These are phyloP conservation scores for Scyliorhinus canicula DNA, from an alignment of 2,797 vertebrate genomes.

Conservation along the genomic window DNA sequence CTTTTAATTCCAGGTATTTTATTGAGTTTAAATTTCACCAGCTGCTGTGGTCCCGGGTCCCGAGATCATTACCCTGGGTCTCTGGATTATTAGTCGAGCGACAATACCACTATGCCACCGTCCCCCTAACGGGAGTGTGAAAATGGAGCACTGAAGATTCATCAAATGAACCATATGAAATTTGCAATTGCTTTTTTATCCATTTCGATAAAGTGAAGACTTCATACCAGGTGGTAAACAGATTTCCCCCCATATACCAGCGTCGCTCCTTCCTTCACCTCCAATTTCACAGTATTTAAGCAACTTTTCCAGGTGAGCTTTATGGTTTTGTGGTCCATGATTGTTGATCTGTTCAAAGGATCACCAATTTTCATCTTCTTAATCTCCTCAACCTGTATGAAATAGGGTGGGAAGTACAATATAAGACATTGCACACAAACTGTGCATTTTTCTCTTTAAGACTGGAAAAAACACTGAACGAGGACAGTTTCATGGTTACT, in stretches of 20 bases:
- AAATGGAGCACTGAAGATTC: not conserved
- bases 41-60: too few relatives aligned
- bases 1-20: too few relatives aligned
- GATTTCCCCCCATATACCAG: constrained; percentile 77
- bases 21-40: too few relatives aligned
- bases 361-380: constrained; percentile 96
- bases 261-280: constrained; percentile 84
- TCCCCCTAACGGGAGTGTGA: not conserved
- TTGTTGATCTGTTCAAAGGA: constrained; percentile 87
- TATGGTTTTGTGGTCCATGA: constrained; percentile 93
- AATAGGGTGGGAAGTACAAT: constrained; percentile 38
- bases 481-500: constrained; percentile 46
- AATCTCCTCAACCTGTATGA: constrained; percentile 82
- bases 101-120: too few relatives aligned
- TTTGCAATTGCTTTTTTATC: not conserved
- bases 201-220: not conserved
- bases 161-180: too few relatives aligned
- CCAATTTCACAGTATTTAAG: constrained; percentile 86
- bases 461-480: not conserved
- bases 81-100: too few relatives aligned
- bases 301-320: constrained; percentile 88
- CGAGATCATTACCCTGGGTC: too few relatives aligned
- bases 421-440: not conserved
- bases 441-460: not conserved
- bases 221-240: constrained; percentile 75